A percentile compares a stretch with the other conserved stretches of the same genome.
phyloP scores from a whole-genome alignment of 35 echinoderm and acorn worm species.

The Nesometra sesokonis region DNA sequence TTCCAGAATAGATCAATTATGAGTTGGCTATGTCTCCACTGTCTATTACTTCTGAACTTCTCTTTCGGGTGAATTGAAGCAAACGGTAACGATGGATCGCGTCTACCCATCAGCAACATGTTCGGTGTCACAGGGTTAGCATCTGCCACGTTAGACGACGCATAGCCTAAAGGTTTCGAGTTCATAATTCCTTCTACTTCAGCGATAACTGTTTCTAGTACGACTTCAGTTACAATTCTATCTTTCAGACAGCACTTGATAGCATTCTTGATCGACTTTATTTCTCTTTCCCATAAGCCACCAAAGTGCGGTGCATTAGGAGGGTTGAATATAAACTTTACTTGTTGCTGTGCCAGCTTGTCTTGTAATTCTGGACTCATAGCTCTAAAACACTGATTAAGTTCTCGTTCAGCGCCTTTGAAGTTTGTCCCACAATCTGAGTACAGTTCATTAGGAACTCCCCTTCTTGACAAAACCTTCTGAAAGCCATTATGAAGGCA shows the following conservation, averaged over 20 bases:
- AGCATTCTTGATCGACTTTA: background rate
- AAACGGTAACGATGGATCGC: too few species aligned
- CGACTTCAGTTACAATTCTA: background rate
- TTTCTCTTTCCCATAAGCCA: conserved; percentile 6
- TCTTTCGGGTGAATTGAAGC: too few species aligned
- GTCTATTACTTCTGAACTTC: background rate
- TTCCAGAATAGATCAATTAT: conserved; percentile 25
- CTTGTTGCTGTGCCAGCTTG: conserved; percentile 15
- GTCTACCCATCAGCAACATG: too few species aligned
- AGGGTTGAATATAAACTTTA: conserved; percentile 20
- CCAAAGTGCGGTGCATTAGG: conserved; percentile 15
- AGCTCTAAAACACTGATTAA: background rate
- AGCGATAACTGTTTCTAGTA: too few species aligned
- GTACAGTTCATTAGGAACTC: conserved; percentile 11
- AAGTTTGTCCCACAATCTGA: conserved; percentile 32
- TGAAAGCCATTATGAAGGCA: conserved; percentile 18
- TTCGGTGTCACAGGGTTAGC: too few species aligned
- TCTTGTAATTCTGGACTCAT: conserved; percentile 13
- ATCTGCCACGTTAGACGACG: too few species aligned
- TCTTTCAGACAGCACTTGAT: too few species aligned
- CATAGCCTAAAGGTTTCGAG: too few species aligned
- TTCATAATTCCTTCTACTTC: too few species aligned
- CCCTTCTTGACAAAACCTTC: conserved; percentile 11
- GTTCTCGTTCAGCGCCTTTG: conserved; percentile 7
- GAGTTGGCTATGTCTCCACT: conserved; percentile 16